Base-by-base conservation (phyloP, 2,113 vertebrate genomes). In the Pangasianodon hypophthalmus region DNA sequence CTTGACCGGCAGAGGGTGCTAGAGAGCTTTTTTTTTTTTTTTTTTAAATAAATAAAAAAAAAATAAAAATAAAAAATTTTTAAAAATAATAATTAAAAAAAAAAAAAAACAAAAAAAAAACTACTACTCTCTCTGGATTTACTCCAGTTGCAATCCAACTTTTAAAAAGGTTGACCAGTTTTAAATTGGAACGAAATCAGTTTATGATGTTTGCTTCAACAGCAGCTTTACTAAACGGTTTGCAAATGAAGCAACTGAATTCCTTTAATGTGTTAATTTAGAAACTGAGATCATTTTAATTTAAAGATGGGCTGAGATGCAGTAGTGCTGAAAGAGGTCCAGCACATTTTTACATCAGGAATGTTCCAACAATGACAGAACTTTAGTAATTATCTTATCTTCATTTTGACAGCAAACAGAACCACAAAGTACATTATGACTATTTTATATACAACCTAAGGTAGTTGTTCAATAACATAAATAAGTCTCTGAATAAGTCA, bases 1-100 rank as follows among this genome's bases (percentile, higher is more conserved):
- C 69, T 73, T 81, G 62, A 82, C 84, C 84, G 26, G 83, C 46
- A 84, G 86, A 26, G 14, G 86, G 90, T 16, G 46, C 37, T 80
- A 29, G 50, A 44, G 18, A 52, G 8, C 62, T 48, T 60, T 16
- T n/a, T n/a, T n/a, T n/a, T n/a, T n/a, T n/a, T n/a, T n/a, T n/a
- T n/a, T n/a, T n/a, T n/a, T n/a, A n/a, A n/a, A n/a, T n/a, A n/a
- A n/a, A n/a, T n/a, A n/a, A n/a, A n/a, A n/a, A n/a, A n/a, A n/a
- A n/a, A n/a, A n/a, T n/a, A n/a, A n/a, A n/a, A n/a, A n/a, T n/a
- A n/a, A n/a, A n/a, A n/a, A n/a, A n/a, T n/a, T n/a, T n/a, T 48
- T 48, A 37, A 37, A 37, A 37, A 37, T n/a, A n/a, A n/a, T n/a
- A 37, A 37, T 48, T 80, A n/a, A 62, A 75, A 37, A 50, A 13